These are phyloP conservation scores for Serrognathus titanus DNA, from an alignment of 2,888 invertebrate species.

Conservation along the genomic window DNA sequence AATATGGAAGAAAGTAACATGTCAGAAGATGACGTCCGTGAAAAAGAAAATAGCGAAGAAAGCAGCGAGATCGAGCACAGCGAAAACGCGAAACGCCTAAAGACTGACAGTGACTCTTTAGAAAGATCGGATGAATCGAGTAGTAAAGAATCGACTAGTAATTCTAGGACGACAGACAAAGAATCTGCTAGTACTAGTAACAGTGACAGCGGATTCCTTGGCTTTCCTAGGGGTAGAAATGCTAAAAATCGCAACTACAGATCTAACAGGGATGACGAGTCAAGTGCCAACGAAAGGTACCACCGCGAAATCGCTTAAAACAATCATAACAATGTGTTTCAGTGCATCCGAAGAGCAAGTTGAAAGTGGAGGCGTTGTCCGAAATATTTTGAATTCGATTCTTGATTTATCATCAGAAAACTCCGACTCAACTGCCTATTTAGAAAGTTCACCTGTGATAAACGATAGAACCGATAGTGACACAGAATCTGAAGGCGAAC, in stretches of 20 bases:
- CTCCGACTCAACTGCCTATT: slow-evolving; percentile 13
- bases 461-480: slow-evolving; percentile 17
- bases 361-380: slow-evolving; percentile 2
- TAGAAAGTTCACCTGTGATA: slow-evolving; percentile 24
- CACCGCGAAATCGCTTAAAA: background rate
- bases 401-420: slow-evolving; percentile 13
- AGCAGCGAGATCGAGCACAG: slow-evolving; percentile 18
- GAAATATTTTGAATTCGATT: slow-evolving; percentile 8
- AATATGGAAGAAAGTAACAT: slow-evolving; percentile 33
- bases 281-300: slow-evolving; percentile 28
- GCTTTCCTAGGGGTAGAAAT: slow-evolving; percentile 29
- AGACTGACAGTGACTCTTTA: slow-evolving; percentile 28
- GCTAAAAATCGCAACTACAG: slow-evolving; percentile 35
- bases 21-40: slow-evolving; percentile 27
- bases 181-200: slow-evolving; percentile 13
- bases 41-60: slow-evolving; percentile 13
- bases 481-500: slow-evolving; percentile 42
- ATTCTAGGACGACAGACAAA: slow-evolving; percentile 24
- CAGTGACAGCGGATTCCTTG: slow-evolving; percentile 17
- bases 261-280: slow-evolving; percentile 27
- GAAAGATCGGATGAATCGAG: slow-evolving; percentile 33
- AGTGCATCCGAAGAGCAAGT: slow-evolving; percentile 8
- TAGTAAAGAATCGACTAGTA: slow-evolving; percentile 33
- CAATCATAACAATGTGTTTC: background rate
- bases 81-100: slow-evolving; percentile 35